phyloP scores from a whole-genome alignment of 2,888 invertebrate genomes.

The Argyra leucocephala region DNA sequence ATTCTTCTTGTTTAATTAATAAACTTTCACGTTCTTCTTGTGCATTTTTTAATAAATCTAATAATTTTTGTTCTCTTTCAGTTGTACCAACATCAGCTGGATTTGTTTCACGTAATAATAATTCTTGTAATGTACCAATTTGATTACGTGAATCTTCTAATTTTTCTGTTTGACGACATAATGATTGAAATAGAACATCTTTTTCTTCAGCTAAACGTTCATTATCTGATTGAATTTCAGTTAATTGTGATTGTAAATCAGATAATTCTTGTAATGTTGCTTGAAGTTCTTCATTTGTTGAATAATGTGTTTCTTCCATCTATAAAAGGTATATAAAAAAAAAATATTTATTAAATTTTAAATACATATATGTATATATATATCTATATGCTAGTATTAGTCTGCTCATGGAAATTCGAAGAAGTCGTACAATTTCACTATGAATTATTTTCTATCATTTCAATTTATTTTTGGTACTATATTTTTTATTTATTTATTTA shows the following conservation, averaged over 20 bases:
- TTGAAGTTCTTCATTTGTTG: conserved; percentile 85
- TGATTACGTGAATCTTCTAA: conserved; percentile 73
- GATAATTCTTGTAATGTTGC: conserved; percentile 88
- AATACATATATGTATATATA: too few relatives aligned
- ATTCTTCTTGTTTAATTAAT: conserved; percentile 66
- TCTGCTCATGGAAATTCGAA: too few relatives aligned
- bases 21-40: conserved; percentile 71
- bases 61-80: conserved; percentile 69
- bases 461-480: too few relatives aligned
- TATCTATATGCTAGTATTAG: too few relatives aligned
- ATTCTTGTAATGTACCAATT: conserved; percentile 74
- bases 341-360: too few relatives aligned
- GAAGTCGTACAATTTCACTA: too few relatives aligned
- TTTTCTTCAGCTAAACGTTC: conserved; percentile 82
- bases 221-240: conserved; percentile 79
- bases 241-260: conserved; percentile 77
- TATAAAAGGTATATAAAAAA: too few relatives aligned
- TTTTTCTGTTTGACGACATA: conserved; percentile 86
- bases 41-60: conserved; percentile 72
- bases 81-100: conserved; percentile 59
- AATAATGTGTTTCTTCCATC: conserved; percentile 48
- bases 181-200: conserved; percentile 75
- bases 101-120: conserved; percentile 61
- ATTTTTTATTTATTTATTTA: too few relatives aligned
- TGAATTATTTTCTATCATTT: too few relatives aligned